Evolutionary conservation across 1,140 invertebrate species (phyloP).

Genomic region (Geopemphigus sp.): DNA sequence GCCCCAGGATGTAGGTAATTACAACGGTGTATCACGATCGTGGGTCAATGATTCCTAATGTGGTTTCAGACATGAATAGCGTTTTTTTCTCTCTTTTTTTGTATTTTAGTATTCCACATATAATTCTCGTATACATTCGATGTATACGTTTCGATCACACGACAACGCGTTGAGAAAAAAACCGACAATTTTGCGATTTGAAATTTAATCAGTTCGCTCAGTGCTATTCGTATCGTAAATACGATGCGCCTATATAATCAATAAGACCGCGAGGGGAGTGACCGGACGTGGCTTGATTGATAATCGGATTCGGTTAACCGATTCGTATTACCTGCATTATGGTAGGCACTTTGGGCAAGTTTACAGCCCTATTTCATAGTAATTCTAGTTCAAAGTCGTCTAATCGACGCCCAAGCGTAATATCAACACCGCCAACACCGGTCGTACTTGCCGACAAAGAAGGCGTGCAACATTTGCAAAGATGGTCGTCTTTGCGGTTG

Average conservation of each 20-base stretch:
- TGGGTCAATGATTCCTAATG: conserved; percentile 46
- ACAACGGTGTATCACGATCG: conserved; percentile 43
- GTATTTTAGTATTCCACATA: conserved; percentile 22
- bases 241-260: neutral
- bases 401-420: conserved; percentile 24
- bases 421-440: conserved; percentile 21
- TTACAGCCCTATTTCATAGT: conserved; percentile 31
- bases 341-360: conserved; percentile 40
- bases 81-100: neutral
- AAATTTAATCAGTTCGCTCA: neutral
- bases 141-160: neutral
- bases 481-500: conserved; percentile 36
- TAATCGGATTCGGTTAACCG: neutral
- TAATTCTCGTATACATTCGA: conserved; percentile 15
- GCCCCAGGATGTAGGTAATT: conserved; percentile 41
- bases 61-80: neutral
- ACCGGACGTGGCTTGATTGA: conserved; percentile 23
- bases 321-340: neutral
- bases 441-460: conserved; percentile 23
- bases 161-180: neutral
- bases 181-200: conserved; percentile 8
- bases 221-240: neutral
- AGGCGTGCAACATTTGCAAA: conserved; percentile 25
- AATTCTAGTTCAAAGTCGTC: neutral
- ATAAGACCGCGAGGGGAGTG: neutral